phyloP scores from a whole-genome alignment of 2,113 vertebrate genomes.

The Vulpes vulpes region DNA sequence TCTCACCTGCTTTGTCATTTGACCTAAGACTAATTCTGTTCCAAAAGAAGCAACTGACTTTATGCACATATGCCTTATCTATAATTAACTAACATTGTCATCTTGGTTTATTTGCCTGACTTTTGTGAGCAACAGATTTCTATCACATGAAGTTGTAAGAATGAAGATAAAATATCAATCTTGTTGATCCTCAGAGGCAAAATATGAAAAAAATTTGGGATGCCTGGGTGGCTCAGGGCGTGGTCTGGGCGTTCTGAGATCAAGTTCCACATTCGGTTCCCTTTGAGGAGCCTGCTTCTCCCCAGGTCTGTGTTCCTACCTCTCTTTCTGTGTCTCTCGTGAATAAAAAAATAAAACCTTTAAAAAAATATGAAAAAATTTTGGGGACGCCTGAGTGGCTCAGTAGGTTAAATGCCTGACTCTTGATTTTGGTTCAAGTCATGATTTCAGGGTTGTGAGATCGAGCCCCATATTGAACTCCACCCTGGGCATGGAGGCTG shows the following conservation, averaged over 20 bases:
- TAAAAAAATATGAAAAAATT: no score
- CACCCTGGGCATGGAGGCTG: background rate
- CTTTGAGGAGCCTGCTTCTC: no score
- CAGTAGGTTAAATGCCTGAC: background rate
- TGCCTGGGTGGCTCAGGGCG: background rate
- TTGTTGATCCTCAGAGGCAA: background rate
- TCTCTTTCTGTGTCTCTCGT: no score
- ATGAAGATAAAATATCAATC: constrained; percentile 6
- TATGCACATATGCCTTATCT: background rate
- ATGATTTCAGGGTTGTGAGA: background rate
- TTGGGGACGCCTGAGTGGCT: no score
- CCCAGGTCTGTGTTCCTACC: no score
- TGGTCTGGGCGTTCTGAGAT: no score
- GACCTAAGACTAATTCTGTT: background rate
- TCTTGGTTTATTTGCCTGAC: background rate
- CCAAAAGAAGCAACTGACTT: background rate
- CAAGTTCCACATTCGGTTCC: no score
- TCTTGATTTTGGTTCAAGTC: background rate
- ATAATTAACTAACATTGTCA: background rate
- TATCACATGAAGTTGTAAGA: background rate
- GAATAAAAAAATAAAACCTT: no score
- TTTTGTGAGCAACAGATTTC: background rate
- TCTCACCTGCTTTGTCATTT: background rate
- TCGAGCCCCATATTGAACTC: background rate
- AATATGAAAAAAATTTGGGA: background rate